These are phyloP conservation scores for Penaeus monodon DNA, from an alignment of 2,888 invertebrate genomes.

Conservation along the genomic window DNA sequence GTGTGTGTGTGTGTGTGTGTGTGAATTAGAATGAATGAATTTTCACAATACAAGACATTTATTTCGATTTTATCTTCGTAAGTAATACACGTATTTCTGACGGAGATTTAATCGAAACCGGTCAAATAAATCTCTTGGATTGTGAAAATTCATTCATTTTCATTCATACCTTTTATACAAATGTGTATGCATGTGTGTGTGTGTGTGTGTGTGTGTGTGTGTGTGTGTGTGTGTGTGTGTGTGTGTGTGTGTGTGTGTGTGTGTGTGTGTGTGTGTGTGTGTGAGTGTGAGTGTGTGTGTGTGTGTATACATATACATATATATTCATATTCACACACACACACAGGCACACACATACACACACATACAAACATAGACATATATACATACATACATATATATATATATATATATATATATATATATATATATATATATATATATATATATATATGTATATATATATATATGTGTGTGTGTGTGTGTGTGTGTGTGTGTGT, in stretches of 20 bases:
- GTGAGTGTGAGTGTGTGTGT: background rate
- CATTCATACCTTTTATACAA: too few species aligned
- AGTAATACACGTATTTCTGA: too few species aligned
- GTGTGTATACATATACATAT: background rate
- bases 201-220: background rate
- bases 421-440: slow-evolving; percentile 10
- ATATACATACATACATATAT: background rate
- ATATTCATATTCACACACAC: background rate
- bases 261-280: too few species aligned
- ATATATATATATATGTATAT: slow-evolving; percentile 16
- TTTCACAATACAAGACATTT: too few species aligned
- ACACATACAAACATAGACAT: background rate
- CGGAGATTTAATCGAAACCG: too few species aligned
- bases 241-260: too few species aligned
- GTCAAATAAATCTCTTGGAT: too few species aligned
- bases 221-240: background rate
- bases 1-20: too few species aligned
- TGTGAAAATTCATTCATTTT: too few species aligned
- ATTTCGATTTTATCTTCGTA: too few species aligned
- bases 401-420: background rate
- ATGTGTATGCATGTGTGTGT: background rate
- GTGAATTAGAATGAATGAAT: too few species aligned
- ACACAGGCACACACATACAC: background rate
- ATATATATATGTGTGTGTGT: slow-evolving; percentile 13
- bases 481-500: slow-evolving; percentile 3